These are phyloP conservation scores for Tricholaema leucomelas DNA, from an alignment of 2,113 vertebrate genomes.

Conservation along the genomic window DNA sequence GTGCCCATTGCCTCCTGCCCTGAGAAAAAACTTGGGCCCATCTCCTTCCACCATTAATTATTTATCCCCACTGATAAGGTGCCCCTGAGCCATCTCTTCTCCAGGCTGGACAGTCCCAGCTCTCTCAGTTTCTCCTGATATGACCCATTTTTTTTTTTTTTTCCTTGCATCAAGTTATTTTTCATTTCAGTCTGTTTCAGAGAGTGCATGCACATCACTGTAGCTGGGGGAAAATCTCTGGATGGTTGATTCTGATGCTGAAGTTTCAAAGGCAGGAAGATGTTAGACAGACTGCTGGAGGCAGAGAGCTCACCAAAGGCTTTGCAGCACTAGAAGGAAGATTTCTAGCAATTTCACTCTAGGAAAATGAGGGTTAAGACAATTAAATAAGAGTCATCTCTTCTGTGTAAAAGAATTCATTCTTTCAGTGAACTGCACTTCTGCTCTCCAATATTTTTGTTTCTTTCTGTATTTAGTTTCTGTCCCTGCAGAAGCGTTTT, in stretches of 20 bases:
- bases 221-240: neutral
- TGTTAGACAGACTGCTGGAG: neutral
- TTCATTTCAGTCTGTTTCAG: neutral
- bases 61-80: neutral
- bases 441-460: neutral
- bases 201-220: fast-evolving
- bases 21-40: neutral
- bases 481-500: conserved; percentile 80
- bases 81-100: neutral
- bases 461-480: conserved; percentile 67
- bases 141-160: neutral
- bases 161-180: neutral
- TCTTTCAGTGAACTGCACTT: neutral
- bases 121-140: neutral
- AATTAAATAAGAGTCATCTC: neutral
- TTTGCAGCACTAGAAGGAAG: neutral
- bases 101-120: neutral
- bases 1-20: neutral
- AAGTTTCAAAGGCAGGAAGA: neutral
- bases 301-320: neutral
- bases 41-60: neutral
- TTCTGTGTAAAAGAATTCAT: neutral
- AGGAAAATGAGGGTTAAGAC: neutral
- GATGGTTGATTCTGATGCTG: neutral
- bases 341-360: neutral